Base-by-base conservation (phyloP, 2,888 invertebrate genomes). In the Cephalotes varians region DNA sequence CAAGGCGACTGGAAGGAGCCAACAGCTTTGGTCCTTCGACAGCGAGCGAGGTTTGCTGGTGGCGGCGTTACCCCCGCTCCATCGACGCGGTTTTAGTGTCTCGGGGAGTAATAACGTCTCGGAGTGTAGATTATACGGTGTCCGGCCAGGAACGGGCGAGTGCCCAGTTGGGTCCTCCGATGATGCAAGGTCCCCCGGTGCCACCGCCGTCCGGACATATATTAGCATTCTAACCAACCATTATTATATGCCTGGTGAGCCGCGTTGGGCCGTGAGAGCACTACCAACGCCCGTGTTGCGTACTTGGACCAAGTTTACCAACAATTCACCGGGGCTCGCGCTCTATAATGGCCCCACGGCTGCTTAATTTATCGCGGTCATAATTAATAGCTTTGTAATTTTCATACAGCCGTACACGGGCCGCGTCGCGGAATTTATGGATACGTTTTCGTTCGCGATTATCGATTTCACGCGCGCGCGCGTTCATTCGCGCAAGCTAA, bases 341-440 rank as follows among this genome's bases (percentile, higher is more conserved):
- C 93, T 94, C 94, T 94, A 94, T 94, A 94, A 94, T 94, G 93
- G 94, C 94, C 93, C 92, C 92, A 91, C 92, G 93, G 92, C 91
- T 93, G 93, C 93, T 94, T 94, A 94, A 94, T 94, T 94, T 94
- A 94, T 94, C 92, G 94, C 91, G 92, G 92, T 93, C 93, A 94
- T 94, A 94, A 94, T 94, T 94, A 94, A 94, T 94, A 94, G 94
- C 94, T 94, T 94, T 94, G 94, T 94, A 94, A 94, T 94, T 94
- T 94, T 94, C 94, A 94, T 94, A 94, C 93, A 91, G 90, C 90
- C 92, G 89, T 91, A 91, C 90, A 91, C 91, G 88, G 87, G 88
- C 90, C 89, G 87, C 88, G 88, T 88, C 88, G 87, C 88, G 87
- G 86, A 91, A 92, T 92, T 92, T 92, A 92, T 92, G 92, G 91